These are phyloP conservation scores for Nothoprocta pentlandii DNA, from an alignment of 2,113 vertebrate species.

Conservation along the genomic window DNA sequence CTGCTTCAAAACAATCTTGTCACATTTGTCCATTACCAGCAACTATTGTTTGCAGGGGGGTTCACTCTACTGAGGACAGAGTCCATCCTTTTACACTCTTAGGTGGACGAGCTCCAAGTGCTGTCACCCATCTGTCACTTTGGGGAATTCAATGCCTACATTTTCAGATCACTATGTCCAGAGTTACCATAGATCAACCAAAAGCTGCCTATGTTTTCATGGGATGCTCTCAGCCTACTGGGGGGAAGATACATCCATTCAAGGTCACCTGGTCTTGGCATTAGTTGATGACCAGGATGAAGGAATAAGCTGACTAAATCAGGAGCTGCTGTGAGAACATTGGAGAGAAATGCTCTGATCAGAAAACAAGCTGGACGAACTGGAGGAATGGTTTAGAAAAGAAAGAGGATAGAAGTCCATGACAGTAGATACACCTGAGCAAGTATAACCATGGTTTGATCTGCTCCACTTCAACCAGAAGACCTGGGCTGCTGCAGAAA, in stretches of 20 bases:
- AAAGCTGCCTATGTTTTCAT: neutral
- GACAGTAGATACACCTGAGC: neutral
- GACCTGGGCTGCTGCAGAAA: neutral
- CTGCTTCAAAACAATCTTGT: neutral
- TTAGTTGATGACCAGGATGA: neutral
- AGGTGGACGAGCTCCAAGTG: neutral
- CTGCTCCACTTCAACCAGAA: neutral
- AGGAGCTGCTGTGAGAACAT: rapidly evolving
- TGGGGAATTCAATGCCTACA: neutral
- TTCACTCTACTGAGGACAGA: neutral
- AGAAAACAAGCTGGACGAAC: neutral
- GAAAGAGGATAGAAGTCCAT: neutral
- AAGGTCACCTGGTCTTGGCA: neutral
- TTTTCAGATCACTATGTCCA: neutral
- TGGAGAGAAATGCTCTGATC: neutral
- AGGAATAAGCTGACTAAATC: neutral
- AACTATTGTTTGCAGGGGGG: neutral
- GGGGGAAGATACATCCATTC: rapidly evolving
- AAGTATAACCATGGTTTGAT: rapidly evolving
- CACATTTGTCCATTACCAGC: neutral
- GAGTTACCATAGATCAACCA: neutral
- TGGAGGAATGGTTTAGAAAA: neutral
- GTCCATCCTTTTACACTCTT: rapidly evolving
- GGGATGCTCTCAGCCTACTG: neutral
- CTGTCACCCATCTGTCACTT: neutral